A percentile compares a stretch with the other conserved stretches of the same genome.
Conservation (phyloP, 2,113 vertebrate genomes). For the Meleagris gallopavo region DNA sequence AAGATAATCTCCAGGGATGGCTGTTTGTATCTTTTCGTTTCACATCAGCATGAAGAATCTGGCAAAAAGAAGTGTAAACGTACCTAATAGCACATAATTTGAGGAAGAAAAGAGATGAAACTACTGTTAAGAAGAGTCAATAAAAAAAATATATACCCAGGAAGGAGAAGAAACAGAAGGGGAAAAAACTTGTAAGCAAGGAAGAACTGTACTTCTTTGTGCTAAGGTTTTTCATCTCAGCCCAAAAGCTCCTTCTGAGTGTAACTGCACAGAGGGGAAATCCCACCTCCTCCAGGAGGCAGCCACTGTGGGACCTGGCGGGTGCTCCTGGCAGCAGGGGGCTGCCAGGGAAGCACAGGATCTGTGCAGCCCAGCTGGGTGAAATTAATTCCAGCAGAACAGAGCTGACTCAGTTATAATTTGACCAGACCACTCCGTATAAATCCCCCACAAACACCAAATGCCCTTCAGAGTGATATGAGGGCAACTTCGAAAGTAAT, state of each 20-base stretch:
- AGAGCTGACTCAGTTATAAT: not conserved
- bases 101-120: not conserved
- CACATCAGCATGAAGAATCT: not conserved
- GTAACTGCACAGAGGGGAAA: not conserved
- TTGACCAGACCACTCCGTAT: not conserved
- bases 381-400: constrained; percentile 22
- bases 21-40: not conserved
- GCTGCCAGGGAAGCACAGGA: not conserved
- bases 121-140: not conserved
- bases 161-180: not conserved
- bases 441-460: not conserved
- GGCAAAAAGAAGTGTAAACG: not conserved
- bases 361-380: not conserved
- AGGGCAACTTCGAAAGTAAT: not conserved
- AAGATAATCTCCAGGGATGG: constrained; percentile 1
- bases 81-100: constrained; percentile 2
- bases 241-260: not conserved
- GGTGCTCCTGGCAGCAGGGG: not conserved
- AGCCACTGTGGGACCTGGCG: not conserved
- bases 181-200: not conserved
- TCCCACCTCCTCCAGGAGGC: not conserved
- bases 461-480: not conserved
- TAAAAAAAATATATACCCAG: not conserved
- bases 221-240: accelerated
- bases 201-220: not conserved